Base-by-base conservation (phyloP, 2,797 vertebrate species). In the Sorex maritimensis region DNA sequence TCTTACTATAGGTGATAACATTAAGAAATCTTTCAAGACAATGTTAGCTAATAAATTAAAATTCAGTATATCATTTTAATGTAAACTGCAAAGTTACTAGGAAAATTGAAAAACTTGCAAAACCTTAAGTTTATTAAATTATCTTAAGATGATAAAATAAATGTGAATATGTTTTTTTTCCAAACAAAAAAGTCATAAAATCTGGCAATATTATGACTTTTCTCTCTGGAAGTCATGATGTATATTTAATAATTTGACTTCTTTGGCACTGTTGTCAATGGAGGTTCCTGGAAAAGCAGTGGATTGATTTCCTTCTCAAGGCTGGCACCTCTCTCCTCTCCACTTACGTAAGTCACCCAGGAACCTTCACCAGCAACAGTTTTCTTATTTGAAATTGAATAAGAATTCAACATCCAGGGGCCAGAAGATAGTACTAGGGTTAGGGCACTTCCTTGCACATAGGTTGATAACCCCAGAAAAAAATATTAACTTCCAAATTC, bases 1-100 rank as follows among this genome's bases (percentile, higher is more conserved):
- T 73, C 72, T 34, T 41, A 49, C 46, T 9, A 49, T 44, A 44
- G 41, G 41, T 7, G 7, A 44, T 1, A 63, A 3, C 19, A 21
- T 68, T 72, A 82, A 49, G 6, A 75, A 73, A 41, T 80, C 41
- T 86, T 87, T 80, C n/a, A 91, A 69, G 34, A 84, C 77, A 82
- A 41, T 71, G 14, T 21, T 69, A 82, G 63, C 74, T 61, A 23
- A 61, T 61, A 61, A 61, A 61, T 23, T 21, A 7, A 61, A 61
- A 79, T 55, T 71, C 38, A 24, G 77, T 41, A 71, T 91, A 65
- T 71, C 28, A 81, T 78, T 93, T 93, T 67, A 94, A 85, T 34
- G 74, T 6, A 93, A 81, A 82, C 24, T 41, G 17, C 30, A 92
- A 91, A 75, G n/a, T 28, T 84, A 75, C 24, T 75, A 78, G 78